A percentile compares a stretch with the other conserved stretches of the same genome.
Conservation (phyloP, 2,113 vertebrate species). For the Equus przewalskii region DNA sequence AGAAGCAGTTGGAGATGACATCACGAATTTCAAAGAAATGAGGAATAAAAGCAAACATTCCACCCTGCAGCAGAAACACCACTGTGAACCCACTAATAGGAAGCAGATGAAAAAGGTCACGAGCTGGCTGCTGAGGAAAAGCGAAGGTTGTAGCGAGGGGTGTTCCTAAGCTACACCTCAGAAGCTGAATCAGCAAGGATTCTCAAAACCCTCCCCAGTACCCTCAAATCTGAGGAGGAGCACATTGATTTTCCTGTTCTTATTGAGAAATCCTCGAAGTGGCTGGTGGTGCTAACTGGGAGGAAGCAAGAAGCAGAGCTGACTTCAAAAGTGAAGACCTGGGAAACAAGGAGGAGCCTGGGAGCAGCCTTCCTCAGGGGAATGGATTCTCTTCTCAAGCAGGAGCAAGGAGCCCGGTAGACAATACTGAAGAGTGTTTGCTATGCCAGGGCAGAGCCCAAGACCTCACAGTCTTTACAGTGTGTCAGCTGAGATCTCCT, state of each 20-base stretch:
- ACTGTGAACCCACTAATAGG: not conserved
- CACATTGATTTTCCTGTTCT: not conserved
- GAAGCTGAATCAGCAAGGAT: not conserved
- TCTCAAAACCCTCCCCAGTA: not conserved
- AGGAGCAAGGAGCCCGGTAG: not conserved
- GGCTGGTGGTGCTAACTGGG: not conserved
- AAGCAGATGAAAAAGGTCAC: not conserved
- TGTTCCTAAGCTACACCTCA: not conserved
- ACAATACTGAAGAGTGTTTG: not conserved
- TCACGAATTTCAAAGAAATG: constrained; percentile 22
- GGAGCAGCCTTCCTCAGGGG: fast-evolving
- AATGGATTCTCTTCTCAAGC: not conserved
- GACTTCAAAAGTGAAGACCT: not conserved
- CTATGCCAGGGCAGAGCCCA: not conserved
- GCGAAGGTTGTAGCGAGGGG: not conserved
- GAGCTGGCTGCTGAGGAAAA: not conserved
- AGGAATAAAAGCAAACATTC: not conserved
- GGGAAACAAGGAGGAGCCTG: not conserved
- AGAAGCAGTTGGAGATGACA: not conserved
- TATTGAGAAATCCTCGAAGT: not conserved
- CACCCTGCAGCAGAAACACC: not conserved
- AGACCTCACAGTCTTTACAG: not conserved
- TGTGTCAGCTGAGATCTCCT: not conserved
- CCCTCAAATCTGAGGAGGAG: not conserved
- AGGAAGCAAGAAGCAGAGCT: not conserved